Evolutionary conservation across 2,888 invertebrate species (phyloP), one percentile per base, ranked within the genome.

Genomic region (Tupiocoris notatus): DNA sequence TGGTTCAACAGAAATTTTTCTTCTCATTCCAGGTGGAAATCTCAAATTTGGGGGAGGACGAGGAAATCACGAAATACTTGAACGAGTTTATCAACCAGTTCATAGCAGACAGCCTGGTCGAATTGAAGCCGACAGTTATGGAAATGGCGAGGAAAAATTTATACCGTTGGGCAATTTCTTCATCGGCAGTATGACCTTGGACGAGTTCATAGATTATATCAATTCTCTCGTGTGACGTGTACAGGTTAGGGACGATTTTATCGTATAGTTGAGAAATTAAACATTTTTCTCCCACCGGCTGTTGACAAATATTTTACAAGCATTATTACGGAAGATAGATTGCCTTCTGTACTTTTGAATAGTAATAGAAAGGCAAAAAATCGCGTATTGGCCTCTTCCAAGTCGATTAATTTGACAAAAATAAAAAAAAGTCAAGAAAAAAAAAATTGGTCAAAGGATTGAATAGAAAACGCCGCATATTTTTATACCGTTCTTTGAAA

Each of bases 401-500:
- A n/a, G n/a, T n/a, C n/a, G n/a, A n/a, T n/a, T n/a, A n/a, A n/a
- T n/a, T n/a, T n/a, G n/a, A n/a, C n/a, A n/a, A n/a, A n/a, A n/a
- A n/a, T n/a, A n/a, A n/a, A n/a, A n/a, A n/a, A n/a, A n/a, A n/a
- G n/a, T n/a, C n/a, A n/a, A n/a, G n/a, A n/a, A n/a, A n/a, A 54
- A 54, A 12, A 12, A 54, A 54, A 12, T 54, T 7, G 12, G 7
- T n/a, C n/a, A n/a, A n/a, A n/a, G n/a, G n/a, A n/a, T 24, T 25
- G 12, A 73, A 73, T 62, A 62, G 39, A 73, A 24, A 70, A 59
- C 39, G 54, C 54, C 12, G 12, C 39, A 7, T 75, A 65, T 39
- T 70, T 66, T 78, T 71, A 12, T 71, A 75, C 70, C 78, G 75
- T 78, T 77, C 75, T 78, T 78, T 78, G 77, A 78, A 78, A 78